Evolutionary conservation across 53 echinoderm and acorn worm species (phyloP), one percentile per base, ranked within the genome.

Genomic region (Apostichopus leukothele): DNA sequence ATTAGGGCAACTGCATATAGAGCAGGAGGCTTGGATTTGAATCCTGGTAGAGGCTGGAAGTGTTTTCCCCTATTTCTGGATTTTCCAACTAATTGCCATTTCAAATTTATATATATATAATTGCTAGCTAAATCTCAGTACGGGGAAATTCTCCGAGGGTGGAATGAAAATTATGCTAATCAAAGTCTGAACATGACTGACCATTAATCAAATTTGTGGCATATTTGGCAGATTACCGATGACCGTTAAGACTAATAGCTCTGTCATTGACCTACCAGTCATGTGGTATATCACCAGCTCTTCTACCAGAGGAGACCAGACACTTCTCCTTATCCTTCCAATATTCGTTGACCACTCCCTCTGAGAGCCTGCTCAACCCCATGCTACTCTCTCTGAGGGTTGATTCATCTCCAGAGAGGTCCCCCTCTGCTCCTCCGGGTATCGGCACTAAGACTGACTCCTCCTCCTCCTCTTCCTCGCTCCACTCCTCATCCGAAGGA

Each of bases 401-500:
- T 23, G 26, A 63, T 66, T 66, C 84, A 4, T 84, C 66, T 16
- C 51, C 53, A 11, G 9, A 16, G 16, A n/a, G 13, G 51, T 55
- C 18, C n/a, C n/a, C 55, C 16, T 55, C 80, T 18, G 7, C 13
- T 6, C 6, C 80, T 54, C 4, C 52, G 16, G 53, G 80, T 0
- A 14, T 22, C 4, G 4, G n/a, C 1, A 9, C 73, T 25, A 73
- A 6, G 0, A 7, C 74, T 5, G 39, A n/a, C 13, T 54, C 50
- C 9, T 23, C n/a, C 7, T 67, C 75, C 7, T 51, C 87, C 16
- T 87, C 87, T 53, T 87, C 87, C 20, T 53, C 87, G 53, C 74
- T 74, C 87, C 87, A 87, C 50, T 87, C 87, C 25, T 87, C 87
- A n/a, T 87, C 87, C 19, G 87, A 87, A 5, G 75, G 53, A 18